Evolutionary conservation across 2,113 vertebrate genomes (phyloP).

Genomic region (Zosterops hypoxanthus): DNA sequence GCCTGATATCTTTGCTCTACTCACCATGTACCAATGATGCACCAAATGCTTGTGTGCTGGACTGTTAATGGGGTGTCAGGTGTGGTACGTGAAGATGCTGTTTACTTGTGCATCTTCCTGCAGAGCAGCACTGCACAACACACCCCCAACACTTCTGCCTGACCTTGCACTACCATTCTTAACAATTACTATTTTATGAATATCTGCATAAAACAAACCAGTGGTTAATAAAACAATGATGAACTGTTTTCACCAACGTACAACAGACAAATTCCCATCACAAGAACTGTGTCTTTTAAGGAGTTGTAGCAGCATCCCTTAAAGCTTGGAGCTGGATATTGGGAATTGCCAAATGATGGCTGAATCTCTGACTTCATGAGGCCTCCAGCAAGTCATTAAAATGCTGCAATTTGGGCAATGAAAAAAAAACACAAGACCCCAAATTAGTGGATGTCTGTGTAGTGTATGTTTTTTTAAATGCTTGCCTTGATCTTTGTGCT

Average conservation of each 20-base stretch:
- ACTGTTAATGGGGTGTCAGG: neutral
- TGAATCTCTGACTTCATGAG: neutral
- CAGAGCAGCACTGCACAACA: neutral
- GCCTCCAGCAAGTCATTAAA: conserved; percentile 3
- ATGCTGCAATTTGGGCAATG: neutral
- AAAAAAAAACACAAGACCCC: neutral
- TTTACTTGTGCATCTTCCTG: neutral
- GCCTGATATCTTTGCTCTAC: neutral
- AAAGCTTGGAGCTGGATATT: neutral
- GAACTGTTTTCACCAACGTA: neutral
- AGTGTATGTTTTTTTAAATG: neutral
- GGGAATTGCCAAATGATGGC: neutral
- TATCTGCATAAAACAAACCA: neutral
- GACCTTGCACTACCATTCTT: neutral
- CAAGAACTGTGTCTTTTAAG: neutral
- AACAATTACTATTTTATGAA: neutral
- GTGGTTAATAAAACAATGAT: neutral
- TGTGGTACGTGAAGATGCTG: neutral
- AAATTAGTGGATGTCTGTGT: neutral
- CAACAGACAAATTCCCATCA: neutral
- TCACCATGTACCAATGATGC: neutral
- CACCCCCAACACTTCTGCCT: neutral
- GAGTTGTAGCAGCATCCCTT: neutral
- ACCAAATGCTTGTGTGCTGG: too few relatives aligned
- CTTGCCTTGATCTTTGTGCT: conserved; percentile 24